Base-by-base conservation (phyloP, 2,888 invertebrate genomes). In the Pycnomerus fuliginosus region DNA sequence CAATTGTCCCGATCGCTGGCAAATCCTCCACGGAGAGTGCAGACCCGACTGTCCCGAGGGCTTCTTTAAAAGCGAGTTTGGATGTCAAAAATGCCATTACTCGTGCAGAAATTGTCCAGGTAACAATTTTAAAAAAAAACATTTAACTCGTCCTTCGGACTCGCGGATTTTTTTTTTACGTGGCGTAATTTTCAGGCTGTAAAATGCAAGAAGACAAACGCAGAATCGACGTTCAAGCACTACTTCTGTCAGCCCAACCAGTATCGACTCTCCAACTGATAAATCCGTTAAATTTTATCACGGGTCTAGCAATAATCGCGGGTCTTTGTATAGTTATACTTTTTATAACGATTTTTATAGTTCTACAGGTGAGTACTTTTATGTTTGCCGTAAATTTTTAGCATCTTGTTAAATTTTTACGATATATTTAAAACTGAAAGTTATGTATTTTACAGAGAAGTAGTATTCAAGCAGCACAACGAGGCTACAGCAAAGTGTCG, bases 31-130 rank as follows among this genome's bases (percentile, higher is more conserved):
- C 1, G 90, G 90, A 1, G 87, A 90, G 68, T 91, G 91, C 61
- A 84, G 88, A 59, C 86, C 88, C 0, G 86, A 87, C 61, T 92
- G 92, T 69, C 90, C 91, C 0, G 86, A 87, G 71, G 90, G 90
- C 24, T 90, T 87, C 73, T 92, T 88, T 73, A 86, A 88, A 71
- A 84, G 84, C 2, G 79, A 82, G 51, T 87, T 82, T 59, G 89
- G 88, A 4, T 93, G 93, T 65, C 86, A 87, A 53, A 89, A 87
- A 70, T 93, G 93, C 73, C 90, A 91, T 74, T 87, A 89, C 70
- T 88, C 87, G 64, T 93, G 93, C 71, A 83, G 84, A 53, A 89
- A 89, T 58, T 93, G 93, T 69, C 84, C 84, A 67, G 92, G 92
- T 83, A 71, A 66, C 66, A 41, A 25, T 3, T 25, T 4, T 35